Evolutionary conservation across 2,888 invertebrate species (phyloP), one percentile per base, ranked within the genome.

Genomic region (Bellardia pandia): DNA sequence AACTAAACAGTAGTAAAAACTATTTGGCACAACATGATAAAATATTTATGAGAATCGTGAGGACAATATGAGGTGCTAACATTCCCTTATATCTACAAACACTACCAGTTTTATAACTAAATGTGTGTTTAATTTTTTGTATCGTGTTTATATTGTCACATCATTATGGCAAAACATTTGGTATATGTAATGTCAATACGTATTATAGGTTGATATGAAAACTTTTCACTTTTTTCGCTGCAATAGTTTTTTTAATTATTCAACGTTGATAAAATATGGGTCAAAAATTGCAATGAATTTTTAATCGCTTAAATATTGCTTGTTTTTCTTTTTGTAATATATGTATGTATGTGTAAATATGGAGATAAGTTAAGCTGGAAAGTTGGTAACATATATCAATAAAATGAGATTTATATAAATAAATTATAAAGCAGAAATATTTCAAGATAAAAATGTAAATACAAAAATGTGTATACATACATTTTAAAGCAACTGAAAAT

Each of bases 141-240:
- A 77, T 40, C 53, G n/a, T 56, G 9, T 14, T 14, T 60, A 33
- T 53, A 11, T 71, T 74, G 74, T 85, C 68, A 75, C 84, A 60
- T 78, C 45, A 66, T 72, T 60, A 62, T 48, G 60, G 30, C 78
- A 78, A 64, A 42, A 33, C n/a, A 69, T 71, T 71, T 76, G 83
- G 53, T 53, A 76, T 16, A 23, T 23, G 23, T 23, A 33, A 33
- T 69, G 82, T 76, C 53, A 76, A 83, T 76, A 76, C 14, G 62
- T 42, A 16, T 74, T 14, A 30, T 37, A 6, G 30, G 30, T 53
- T 71, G 37, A 58, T 42, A 64, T 40, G 23, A 68, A 48, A 45
- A 68, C 14, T 48, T 58, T 69, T 45, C n/a, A 14, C 53, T 74
- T 68, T 60, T 75, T 40, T 33, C 8, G 8, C 14, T 40, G 23